A percentile compares a stretch with the other conserved stretches of the same genome.
Conservation (phyloP, 2,888 invertebrate genomes). For the Tenthredo scrophulariae region DNA sequence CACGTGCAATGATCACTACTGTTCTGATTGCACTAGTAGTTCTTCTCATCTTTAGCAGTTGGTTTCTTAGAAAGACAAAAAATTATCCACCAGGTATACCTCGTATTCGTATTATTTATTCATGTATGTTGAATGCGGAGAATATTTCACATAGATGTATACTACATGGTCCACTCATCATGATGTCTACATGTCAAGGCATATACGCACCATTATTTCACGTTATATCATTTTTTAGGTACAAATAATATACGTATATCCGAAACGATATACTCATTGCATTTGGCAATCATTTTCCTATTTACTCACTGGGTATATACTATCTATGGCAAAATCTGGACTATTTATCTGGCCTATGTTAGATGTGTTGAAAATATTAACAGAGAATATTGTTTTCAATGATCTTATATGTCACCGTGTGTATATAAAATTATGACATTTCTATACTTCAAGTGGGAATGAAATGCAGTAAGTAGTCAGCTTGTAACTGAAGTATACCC, state of each 20-base stretch:
- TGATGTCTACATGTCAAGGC: neutral
- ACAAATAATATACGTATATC: neutral
- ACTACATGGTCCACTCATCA: neutral
- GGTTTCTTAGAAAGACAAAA: conserved; percentile 20
- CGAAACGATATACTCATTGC: neutral
- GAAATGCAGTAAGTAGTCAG: neutral
- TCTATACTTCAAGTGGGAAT: neutral
- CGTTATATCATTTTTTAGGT: too few species aligned
- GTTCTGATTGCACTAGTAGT: conserved; percentile 4
- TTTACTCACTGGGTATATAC: neutral
- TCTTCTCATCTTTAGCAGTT: neutral
- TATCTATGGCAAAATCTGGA: neutral
- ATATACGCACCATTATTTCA: neutral
- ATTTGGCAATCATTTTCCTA: neutral
- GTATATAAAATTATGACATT: too few species aligned
- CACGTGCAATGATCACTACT: neutral
- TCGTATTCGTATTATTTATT: neutral
- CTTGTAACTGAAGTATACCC: neutral
- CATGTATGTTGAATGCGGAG: neutral
- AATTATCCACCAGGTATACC: conserved; percentile 44
- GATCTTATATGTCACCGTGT: neutral
- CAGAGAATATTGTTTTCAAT: neutral
- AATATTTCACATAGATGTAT: neutral
- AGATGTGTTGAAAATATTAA: neutral
- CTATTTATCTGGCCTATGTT: neutral